Conservation (phyloP, 2,113 vertebrate species). For the Ifrita kowaldi region DNA sequence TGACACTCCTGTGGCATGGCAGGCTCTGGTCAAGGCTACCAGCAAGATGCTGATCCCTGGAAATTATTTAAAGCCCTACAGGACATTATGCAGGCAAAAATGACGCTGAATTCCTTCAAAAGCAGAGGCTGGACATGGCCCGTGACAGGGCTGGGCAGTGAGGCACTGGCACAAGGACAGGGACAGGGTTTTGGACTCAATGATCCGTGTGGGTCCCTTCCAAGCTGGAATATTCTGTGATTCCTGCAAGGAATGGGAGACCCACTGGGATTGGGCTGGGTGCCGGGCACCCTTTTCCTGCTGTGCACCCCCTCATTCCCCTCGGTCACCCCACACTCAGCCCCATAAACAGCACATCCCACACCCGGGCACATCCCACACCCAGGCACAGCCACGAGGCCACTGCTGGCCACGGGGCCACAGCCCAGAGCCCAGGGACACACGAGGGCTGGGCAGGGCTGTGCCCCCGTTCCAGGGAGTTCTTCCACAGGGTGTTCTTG, state of each 20-base stretch:
- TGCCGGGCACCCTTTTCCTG: not conserved
- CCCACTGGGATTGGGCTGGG: not conserved
- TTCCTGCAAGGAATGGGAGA: not conserved
- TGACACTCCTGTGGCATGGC: not conserved
- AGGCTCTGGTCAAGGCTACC: not conserved
- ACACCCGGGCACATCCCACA: not conserved
- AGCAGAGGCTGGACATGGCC: not conserved
- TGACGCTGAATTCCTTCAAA: not conserved
- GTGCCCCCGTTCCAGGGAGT: accelerated
- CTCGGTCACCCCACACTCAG: not conserved
- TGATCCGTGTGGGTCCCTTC: not conserved
- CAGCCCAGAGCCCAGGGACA: not conserved
- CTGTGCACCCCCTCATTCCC: accelerated
- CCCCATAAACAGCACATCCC: not conserved
- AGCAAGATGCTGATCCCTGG: not conserved
- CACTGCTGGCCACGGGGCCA: not conserved
- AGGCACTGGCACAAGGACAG: not conserved
- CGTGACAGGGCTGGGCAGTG: not conserved
- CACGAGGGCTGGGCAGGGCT: not conserved
- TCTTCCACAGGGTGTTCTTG: not conserved
- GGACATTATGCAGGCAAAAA: not conserved
- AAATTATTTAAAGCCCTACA: not conserved
- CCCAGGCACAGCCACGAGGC: accelerated
- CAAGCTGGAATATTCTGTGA: not conserved
- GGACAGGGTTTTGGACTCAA: not conserved